A percentile compares a stretch with the other conserved stretches of the same genome.
Evolutionary conservation across 92 coral and sea anemone genomes (phyloP).

Genomic region (Epizoanthus stellaris): DNA sequence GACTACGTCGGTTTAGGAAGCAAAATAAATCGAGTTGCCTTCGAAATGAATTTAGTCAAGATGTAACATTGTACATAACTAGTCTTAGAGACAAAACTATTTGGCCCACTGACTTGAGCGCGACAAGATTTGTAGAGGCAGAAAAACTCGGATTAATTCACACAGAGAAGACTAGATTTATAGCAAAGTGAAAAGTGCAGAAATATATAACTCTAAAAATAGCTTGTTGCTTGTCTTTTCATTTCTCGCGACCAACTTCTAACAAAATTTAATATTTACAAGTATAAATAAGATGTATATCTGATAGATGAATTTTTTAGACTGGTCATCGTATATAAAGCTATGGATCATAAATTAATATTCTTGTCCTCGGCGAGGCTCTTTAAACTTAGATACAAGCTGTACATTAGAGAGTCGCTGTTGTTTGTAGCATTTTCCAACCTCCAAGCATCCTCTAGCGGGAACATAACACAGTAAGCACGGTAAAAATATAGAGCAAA

Average conservation of each 20-base stretch:
- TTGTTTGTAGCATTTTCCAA: slow-evolving; percentile 79
- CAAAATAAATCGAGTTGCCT: neutral
- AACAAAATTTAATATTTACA: slow-evolving; percentile 85
- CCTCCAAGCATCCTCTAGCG: slow-evolving; percentile 82
- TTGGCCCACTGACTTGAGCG: slow-evolving; percentile 1
- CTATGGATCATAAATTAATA: slow-evolving; percentile 79
- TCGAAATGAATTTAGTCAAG: neutral
- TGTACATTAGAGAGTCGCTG: slow-evolving; percentile 65
- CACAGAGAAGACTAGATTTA: neutral
- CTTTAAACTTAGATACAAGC: slow-evolving; percentile 57
- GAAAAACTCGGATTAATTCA: neutral
- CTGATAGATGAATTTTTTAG: slow-evolving; percentile 70
- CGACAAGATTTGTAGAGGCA: neutral
- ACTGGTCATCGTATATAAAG: slow-evolving; percentile 70
- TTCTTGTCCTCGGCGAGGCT: slow-evolving; percentile 49
- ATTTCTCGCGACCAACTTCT: neutral
- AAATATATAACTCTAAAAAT: neutral
- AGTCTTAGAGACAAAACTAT: slow-evolving; percentile 14
- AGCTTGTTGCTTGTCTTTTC: neutral
- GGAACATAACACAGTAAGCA: slow-evolving; percentile 93
- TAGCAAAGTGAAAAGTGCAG: slow-evolving; percentile 5
- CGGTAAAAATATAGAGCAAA: slow-evolving; percentile 85
- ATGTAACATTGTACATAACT: neutral
- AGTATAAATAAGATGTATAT: slow-evolving; percentile 87
- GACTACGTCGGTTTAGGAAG: neutral